Percentiles rank a stretch among this genome's conserved stretches.
Conservation (phyloP, 1,140 invertebrate species). For the Calliopsis andreniformis region DNA sequence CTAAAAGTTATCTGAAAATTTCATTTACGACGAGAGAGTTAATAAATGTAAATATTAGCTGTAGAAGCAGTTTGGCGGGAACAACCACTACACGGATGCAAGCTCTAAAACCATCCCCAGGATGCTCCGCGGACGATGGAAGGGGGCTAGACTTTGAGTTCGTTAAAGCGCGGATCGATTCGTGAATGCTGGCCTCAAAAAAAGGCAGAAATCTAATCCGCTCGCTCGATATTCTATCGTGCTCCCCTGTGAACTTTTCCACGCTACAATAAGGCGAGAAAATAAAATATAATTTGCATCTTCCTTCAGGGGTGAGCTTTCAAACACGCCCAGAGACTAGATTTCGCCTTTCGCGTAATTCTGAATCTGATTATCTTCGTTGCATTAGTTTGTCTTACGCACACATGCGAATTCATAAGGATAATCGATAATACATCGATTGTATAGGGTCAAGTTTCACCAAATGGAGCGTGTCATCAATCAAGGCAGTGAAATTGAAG, state of each 20-base stretch:
- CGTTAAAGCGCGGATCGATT: conserved; percentile 72
- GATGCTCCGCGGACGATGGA: conserved; percentile 24
- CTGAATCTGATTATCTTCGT: conserved; percentile 38
- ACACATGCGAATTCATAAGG: conserved; percentile 35
- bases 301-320: too few relatives aligned
- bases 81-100: conserved; percentile 56
- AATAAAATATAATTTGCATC: conserved; percentile 15
- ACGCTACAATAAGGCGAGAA: not conserved
- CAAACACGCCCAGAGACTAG: too few relatives aligned
- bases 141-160: conserved; percentile 64
- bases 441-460: conserved; percentile 18
- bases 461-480: conserved; percentile 43
- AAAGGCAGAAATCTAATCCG: conserved; percentile 66
- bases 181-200: conserved; percentile 49
- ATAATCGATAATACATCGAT: conserved; percentile 55
- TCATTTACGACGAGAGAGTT: conserved; percentile 81
- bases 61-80: conserved; percentile 77
- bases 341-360: too few relatives aligned
- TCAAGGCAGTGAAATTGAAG: conserved; percentile 42
- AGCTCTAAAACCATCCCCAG: conserved; percentile 58
- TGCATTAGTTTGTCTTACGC: conserved; percentile 53
- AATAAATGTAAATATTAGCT: conserved; percentile 82
- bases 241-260: conserved; percentile 25
- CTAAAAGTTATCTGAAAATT: conserved; percentile 81
- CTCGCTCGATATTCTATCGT: conserved; percentile 54